Conservation (phyloP, 2,888 invertebrate species). For the Ornithoptera alexandrae region DNA sequence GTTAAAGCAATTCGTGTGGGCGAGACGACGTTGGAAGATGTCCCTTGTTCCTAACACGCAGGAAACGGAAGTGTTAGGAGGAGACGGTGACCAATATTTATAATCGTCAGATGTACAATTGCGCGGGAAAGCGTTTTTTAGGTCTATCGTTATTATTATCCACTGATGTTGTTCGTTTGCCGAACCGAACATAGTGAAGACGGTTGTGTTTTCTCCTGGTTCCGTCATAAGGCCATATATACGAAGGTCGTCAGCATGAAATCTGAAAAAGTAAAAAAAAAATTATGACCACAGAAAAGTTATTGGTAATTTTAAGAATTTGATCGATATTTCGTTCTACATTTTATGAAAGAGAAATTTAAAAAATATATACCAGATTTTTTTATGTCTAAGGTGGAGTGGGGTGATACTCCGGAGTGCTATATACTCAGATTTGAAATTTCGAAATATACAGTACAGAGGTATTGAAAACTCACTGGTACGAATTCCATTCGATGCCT, state of each 20-base stretch:
- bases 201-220: slow-evolving; percentile 95
- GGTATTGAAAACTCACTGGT: slow-evolving; percentile 54
- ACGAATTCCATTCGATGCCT: slow-evolving; percentile 88
- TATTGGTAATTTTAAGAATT: too few species aligned
- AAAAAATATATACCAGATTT: too few species aligned
- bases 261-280: slow-evolving; percentile 64
- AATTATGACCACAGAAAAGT: not conserved
- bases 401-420: too few species aligned
- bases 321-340: too few species aligned
- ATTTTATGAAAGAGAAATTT: too few species aligned
- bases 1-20: slow-evolving; percentile 89
- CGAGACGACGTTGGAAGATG: slow-evolving; percentile 86
- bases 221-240: slow-evolving; percentile 96
- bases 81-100: slow-evolving; percentile 92
- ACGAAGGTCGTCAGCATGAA: slow-evolving; percentile 85
- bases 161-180: slow-evolving; percentile 88
- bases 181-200: slow-evolving; percentile 95
- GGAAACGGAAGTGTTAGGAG: slow-evolving; percentile 78
- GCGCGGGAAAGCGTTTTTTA: slow-evolving; percentile 76
- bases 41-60: slow-evolving; percentile 90
- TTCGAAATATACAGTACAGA: not conserved
- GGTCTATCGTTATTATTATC: slow-evolving; percentile 88
- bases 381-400: too few species aligned
- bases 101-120: slow-evolving; percentile 88
- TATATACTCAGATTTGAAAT: too few species aligned